Percentiles rank a stretch among this genome's conserved stretches.
These are phyloP conservation scores for Phacellophora camtschatica DNA, from an alignment of 30 jellyfish, hydroid and myxozoan species.

Conservation along the genomic window DNA sequence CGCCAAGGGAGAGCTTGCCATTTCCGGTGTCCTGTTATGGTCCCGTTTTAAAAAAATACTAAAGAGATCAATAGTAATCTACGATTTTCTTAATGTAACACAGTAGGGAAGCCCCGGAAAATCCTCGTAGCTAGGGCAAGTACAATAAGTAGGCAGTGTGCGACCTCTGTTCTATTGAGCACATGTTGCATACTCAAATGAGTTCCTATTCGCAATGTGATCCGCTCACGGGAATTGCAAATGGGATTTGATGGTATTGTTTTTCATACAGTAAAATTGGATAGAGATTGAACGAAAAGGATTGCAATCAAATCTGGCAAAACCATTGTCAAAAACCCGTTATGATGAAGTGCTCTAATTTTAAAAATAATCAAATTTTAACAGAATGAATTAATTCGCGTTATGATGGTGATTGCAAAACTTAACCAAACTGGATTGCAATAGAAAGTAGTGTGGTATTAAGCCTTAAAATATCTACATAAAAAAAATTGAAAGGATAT, in stretches of 20 bases:
- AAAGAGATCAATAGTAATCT: not conserved
- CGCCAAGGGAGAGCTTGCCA: constrained; percentile 26
- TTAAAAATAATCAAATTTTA: too few species aligned
- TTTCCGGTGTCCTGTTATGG: constrained; percentile 44
- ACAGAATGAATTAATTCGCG: too few species aligned
- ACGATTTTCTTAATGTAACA: constrained; percentile 5
- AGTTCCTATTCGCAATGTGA: not conserved
- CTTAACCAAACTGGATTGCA: too few species aligned
- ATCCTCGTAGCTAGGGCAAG: not conserved
- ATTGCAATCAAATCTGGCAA: too few species aligned
- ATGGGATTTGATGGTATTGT: not conserved
- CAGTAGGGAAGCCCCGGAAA: not conserved
- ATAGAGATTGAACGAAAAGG: too few species aligned
- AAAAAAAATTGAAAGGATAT: too few species aligned
- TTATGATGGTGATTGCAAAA: too few species aligned
- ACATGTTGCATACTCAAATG: not conserved
- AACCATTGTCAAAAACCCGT: too few species aligned
- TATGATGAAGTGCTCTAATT: too few species aligned
- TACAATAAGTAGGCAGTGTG: not conserved
- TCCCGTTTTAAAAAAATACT: not conserved
- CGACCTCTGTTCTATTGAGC: not conserved
- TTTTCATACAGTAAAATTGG: not conserved
- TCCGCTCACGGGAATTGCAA: constrained; percentile 13
- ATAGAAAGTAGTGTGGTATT: too few species aligned
- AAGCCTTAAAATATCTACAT: too few species aligned